A percentile compares a stretch with the other conserved stretches of the same genome.
Conservation (phyloP, 1,140 invertebrate species). For the roundworm (Caenorhabditis elegans) region DNA sequence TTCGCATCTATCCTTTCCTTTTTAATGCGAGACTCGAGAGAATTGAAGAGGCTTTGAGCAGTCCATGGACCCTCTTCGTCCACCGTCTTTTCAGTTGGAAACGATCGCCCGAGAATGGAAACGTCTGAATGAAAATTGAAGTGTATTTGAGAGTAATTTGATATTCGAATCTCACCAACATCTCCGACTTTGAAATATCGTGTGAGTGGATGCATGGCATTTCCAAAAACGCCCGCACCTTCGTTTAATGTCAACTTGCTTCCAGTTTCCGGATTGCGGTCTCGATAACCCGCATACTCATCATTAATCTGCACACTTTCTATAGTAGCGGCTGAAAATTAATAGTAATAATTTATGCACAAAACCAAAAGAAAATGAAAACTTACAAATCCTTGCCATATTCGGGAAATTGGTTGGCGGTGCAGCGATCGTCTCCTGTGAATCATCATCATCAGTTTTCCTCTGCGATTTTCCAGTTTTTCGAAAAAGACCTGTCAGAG, state of each 20-base stretch:
- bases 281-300: background rate
- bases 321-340: background rate
- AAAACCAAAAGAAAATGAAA: too few species aligned
- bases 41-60: background rate
- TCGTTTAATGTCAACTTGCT: background rate
- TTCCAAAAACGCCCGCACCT: background rate
- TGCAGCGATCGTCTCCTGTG: background rate
- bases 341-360: background rate
- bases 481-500: background rate
- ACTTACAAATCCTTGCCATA: conserved; percentile 8
- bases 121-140: background rate
- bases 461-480: background rate
- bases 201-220: background rate
- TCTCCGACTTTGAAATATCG: background rate
- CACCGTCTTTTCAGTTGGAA: background rate
- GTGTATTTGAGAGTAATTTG: too few species aligned
- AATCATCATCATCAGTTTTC: background rate
- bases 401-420: background rate
- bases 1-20: background rate
- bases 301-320: conserved; percentile 7
- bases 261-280: background rate
- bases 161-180: background rate
- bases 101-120: background rate
- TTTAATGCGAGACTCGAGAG: background rate
- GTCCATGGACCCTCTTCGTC: background rate